These are phyloP conservation scores for Peromyscus attwateri DNA, from an alignment of 2,797 vertebrate genomes.

Conservation along the genomic window DNA sequence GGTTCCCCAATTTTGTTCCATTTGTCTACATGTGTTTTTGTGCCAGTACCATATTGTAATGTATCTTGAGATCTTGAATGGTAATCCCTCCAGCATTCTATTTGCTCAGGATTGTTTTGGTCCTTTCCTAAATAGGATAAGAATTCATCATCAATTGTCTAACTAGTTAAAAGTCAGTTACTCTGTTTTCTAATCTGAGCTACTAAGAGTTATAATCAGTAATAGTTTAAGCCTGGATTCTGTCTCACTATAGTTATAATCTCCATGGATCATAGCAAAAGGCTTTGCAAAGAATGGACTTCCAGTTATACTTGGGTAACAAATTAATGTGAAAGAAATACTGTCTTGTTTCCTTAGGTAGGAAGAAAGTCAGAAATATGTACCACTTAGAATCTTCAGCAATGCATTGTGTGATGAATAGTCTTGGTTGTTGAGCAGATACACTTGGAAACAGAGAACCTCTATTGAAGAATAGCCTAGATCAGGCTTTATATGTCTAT, in stretches of 20 bases:
- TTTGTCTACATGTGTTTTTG: background rate
- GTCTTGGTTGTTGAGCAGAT: background rate
- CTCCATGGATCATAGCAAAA: background rate
- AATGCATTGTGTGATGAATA: too few species aligned
- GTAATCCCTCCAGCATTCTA: background rate
- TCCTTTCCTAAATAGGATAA: background rate
- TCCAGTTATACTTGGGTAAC: background rate
- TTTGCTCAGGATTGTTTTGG: background rate
- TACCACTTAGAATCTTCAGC: background rate
- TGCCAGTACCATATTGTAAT: too few species aligned
- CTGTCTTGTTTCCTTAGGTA: background rate
- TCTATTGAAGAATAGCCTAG: background rate
- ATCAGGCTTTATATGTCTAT: background rate
- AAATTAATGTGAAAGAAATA: background rate
- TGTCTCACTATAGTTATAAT: background rate
- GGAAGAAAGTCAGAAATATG: too few species aligned
- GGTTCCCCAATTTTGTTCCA: background rate
- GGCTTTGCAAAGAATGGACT: background rate
- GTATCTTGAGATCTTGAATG: background rate
- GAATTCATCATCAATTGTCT: background rate
- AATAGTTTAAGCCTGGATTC: background rate
- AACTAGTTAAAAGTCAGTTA: conserved; percentile 23
- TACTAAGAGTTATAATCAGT: background rate
- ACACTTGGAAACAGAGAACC: background rate
- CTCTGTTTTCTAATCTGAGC: background rate